Base-by-base conservation (phyloP, 2,113 vertebrate species). In the Platichthys stellatus region DNA sequence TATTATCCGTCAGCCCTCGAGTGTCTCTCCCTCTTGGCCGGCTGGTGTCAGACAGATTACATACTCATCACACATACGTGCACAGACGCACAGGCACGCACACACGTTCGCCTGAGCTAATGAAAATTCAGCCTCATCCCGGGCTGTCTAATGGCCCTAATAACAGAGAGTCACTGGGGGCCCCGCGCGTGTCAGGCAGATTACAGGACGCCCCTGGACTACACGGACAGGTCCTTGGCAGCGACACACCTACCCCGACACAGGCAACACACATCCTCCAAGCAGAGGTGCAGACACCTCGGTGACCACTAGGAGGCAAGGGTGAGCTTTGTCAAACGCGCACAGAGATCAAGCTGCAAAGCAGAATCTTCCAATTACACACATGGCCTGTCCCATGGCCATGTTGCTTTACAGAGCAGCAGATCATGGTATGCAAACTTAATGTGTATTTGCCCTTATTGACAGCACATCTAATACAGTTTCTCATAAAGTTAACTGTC, bases 301-400 rank as follows among this genome's bases (percentile, higher is more conserved):
- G 17, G 5, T 72, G 70, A 13, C 95, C 95, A 95, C 94, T 87
- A 96, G 96, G 94, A 94, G 96, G 95, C 95, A 95, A 94, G 86
- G 91, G 90, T 92, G 95, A 94, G 94, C 95, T 95, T 91, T 47
- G 80, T 21, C 75, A 90, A 23, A 83, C 8, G 38, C 11, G 7
- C 14, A 18, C 28, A 14, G 58, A n/a, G 21, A 51, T 59, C n/a
- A 40, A 7, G 59, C 74, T 78, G 53, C 78, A 69, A 63, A 67
- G 72, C 43, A 59, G 82, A 71, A 69, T 80, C 20, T 81, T 84
- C 86, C 88, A 89, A 77, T 91, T 83, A 85, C 87, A 90, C 83
- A 88, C 86, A 90, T 78, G 81, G 76, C 76, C 90, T 87, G 62
- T 80, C 77, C 72, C 76, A 82, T 82, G 84, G 86, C 77, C 59